A percentile compares a stretch with the other conserved stretches of the same genome.
These are phyloP conservation scores for Misgurnus mizolepis DNA, from an alignment of 2,113 vertebrate genomes.

Conservation along the genomic window DNA sequence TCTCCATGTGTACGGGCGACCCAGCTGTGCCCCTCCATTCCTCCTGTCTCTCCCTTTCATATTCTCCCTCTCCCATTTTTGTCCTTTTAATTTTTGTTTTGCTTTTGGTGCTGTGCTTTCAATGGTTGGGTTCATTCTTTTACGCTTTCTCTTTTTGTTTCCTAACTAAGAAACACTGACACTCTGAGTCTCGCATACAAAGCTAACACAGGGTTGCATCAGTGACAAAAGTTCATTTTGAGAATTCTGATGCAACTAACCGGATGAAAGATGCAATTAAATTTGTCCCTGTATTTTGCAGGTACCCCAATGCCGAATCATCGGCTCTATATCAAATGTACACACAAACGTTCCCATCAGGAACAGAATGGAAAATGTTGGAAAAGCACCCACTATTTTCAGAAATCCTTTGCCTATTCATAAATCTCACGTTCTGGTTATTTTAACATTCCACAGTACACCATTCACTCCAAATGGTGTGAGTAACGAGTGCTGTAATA, in stretches of 20 bases:
- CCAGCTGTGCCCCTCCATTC: constrained; percentile 56
- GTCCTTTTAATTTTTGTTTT: constrained; percentile 35
- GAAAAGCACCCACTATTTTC: constrained; percentile 9
- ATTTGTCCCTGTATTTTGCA: background rate
- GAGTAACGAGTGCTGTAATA: constrained; percentile 8
- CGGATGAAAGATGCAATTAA: constrained; percentile 39
- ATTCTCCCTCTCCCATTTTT: background rate
- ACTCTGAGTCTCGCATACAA: background rate
- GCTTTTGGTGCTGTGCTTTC: background rate
- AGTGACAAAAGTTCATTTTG: constrained; percentile 29
- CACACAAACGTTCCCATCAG: no score
- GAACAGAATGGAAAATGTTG: background rate
- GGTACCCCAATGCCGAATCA: background rate
- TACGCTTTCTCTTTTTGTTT: background rate
- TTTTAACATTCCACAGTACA: constrained; percentile 20
- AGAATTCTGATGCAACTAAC: constrained; percentile 45
- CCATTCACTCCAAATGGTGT: constrained; percentile 39
- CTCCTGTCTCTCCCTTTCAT: constrained; percentile 13
- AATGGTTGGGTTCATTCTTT: background rate
- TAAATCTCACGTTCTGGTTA: constrained; percentile 46
- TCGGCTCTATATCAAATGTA: background rate
- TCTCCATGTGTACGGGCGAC: constrained; percentile 39
- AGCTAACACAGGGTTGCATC: background rate
- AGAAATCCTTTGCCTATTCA: constrained; percentile 9
- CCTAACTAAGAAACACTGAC: no score